Percentiles rank a stretch among this genome's conserved stretches.
Conservation (phyloP, 1,140 invertebrate species). For the Penaeus vannamei region DNA sequence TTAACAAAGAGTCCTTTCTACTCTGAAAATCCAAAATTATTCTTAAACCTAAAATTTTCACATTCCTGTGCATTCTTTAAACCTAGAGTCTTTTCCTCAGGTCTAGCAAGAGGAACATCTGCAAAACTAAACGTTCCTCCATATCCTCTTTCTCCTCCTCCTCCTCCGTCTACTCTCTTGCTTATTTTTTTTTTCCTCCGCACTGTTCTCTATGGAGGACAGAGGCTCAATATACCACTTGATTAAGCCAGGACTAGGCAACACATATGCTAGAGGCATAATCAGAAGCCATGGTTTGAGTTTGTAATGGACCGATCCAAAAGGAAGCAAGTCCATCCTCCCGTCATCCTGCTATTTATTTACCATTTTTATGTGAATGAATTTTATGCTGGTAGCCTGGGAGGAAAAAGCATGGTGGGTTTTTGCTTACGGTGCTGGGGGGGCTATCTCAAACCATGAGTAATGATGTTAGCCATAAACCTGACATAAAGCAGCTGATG, state of each 20-base stretch:
- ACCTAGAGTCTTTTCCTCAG: conserved; percentile 51
- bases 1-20: neutral
- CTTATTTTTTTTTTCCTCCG: neutral
- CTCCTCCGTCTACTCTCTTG: neutral
- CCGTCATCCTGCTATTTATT: neutral
- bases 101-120: conserved; percentile 57
- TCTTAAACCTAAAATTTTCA: conserved; percentile 33
- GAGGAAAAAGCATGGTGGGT: neutral
- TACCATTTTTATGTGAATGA: conserved; percentile 21
- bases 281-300: conserved; percentile 52
- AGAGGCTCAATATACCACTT: conserved; percentile 47
- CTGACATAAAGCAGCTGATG: conserved; percentile 58
- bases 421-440: neutral
- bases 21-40: conserved; percentile 39
- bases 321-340: neutral
- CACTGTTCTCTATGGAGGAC: conserved; percentile 28
- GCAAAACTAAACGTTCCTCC: conserved; percentile 55
- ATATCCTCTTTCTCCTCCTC: conserved; percentile 33
- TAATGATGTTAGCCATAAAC: conserved; percentile 41
- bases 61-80: conserved; percentile 30
- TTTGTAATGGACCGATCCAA: neutral
- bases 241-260: conserved; percentile 50
- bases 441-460: conserved; percentile 39
- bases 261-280: conserved; percentile 61
- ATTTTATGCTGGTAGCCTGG: neutral